Evolutionary conservation across 64 coral and sea anemone genomes (phyloP).

Genomic region (Pocillopora damicornis): DNA sequence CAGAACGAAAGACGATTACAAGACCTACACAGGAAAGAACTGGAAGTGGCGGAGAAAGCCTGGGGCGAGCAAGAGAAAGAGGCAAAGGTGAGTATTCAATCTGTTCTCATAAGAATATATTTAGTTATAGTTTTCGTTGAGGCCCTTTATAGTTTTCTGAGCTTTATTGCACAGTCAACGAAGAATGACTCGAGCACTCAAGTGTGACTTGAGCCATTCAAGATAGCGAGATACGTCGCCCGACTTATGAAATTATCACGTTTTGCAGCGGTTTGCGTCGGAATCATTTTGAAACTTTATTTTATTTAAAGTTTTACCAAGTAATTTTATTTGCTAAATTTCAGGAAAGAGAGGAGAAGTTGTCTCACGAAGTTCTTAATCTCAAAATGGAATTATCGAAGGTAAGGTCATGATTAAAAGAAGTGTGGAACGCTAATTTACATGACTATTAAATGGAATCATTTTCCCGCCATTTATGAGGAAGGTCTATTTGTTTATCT

Average conservation of each 20-base stretch:
- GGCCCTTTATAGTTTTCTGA: no score
- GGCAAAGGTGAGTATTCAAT: constrained; percentile 29
- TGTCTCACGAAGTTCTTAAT: constrained; percentile 55
- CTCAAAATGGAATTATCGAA: constrained; percentile 66
- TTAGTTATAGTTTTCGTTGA: no score
- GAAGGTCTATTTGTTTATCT: no score
- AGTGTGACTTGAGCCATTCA: no score
- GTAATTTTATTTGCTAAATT: neutral
- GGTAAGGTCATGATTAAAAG: neutral
- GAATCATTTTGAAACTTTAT: neutral
- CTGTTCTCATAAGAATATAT: no score
- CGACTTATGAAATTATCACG: no score
- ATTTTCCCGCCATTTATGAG: no score
- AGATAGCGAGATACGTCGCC: no score
- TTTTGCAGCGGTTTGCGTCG: no score
- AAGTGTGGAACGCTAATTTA: neutral
- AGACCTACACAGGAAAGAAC: constrained; percentile 27
- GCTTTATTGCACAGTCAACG: no score
- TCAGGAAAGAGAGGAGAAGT: constrained; percentile 50
- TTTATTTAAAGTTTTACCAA: neutral
- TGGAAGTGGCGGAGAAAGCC: constrained; percentile 32
- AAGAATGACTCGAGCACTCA: no score
- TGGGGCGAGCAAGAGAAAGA: constrained; percentile 50
- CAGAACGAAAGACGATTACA: constrained; percentile 44
- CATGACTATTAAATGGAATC: no score